Evolutionary conservation across 2,113 vertebrate genomes (phyloP), one percentile per base, ranked within the genome.

Genomic region (Cyanoramphus novaezelandiae): DNA sequence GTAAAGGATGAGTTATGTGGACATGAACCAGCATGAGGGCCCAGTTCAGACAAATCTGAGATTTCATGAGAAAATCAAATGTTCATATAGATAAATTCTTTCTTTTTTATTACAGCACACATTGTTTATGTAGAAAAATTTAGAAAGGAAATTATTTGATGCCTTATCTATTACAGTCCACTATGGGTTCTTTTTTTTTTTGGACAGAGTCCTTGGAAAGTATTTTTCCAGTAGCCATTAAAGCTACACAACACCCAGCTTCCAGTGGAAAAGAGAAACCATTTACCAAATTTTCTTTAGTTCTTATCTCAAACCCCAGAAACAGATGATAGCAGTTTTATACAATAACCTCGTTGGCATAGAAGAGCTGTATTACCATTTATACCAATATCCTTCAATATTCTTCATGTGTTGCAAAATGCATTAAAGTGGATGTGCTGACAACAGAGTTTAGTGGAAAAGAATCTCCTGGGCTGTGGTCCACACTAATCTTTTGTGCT

Each of bases 1-100:
- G 92, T 94, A 98, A 98, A 97, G 95, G 95, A 97, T 98, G 97
- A 98, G 94, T 98, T 98, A 98, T 98, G 97, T 97, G 96, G 95
- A 95, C 95, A 93, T 85, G 95, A 97, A 96, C 96, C 95, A 97
- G 95, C 91, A 97, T 81, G 93, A 97, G 90, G 96, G 92, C 85
- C 84, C 83, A 94, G 94, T 94, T 83, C 72, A 96, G 86, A 89
- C 67, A 97, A 97, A 97, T 77, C 35, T 80, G 92, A 12, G 18
- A 76, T 94, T 98, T 97, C 86, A 90, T 82, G 67, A 92, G 86
- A 86, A 95, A 97, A 71, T 71, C 86, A 96, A 97, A 97, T 91
- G 74, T 75, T 94, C 79, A 89, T 18, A 74, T 24, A 52, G 88
- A 91, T 82, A 76, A 85, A 37, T 81, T 37, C 47, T 82, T 74